Percentiles rank a stretch among this genome's conserved stretches.
These are phyloP conservation scores for Hylyphantes graminicola DNA, from an alignment of 1,140 invertebrate genomes.

Conservation along the genomic window DNA sequence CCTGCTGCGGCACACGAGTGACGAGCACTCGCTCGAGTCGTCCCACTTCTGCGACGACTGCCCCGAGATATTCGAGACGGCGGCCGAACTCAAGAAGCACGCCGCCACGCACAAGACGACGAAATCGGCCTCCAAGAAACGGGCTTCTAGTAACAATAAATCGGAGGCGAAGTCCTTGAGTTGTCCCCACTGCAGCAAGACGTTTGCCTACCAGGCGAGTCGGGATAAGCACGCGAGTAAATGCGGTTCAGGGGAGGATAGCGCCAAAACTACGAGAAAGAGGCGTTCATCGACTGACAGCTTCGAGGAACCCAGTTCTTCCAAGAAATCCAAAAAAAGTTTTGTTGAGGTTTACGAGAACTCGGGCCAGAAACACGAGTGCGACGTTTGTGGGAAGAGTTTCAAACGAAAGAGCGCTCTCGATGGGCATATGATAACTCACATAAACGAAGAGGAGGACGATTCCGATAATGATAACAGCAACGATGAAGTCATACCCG, in stretches of 20 bases:
- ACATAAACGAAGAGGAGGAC: constrained; percentile 4
- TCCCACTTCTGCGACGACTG: constrained; percentile 16
- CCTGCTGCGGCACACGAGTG: constrained; percentile 19
- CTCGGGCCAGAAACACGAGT: constrained; percentile 28
- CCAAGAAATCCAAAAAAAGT: background rate
- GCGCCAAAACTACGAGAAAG: too few species aligned
- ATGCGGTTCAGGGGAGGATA: background rate
- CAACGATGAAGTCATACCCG: background rate
- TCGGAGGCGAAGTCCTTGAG: background rate
- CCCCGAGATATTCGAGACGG: constrained; percentile 6
- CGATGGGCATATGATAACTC: constrained; percentile 30
- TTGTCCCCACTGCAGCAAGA: constrained; percentile 20
- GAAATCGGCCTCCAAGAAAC: background rate
- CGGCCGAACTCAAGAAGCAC: background rate
- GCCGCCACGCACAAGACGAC: background rate
- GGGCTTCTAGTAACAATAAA: background rate
- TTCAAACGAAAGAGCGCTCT: constrained; percentile 29
- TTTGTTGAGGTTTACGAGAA: background rate
- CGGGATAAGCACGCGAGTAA: constrained; percentile 33
- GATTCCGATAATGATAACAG: constrained; percentile 1
- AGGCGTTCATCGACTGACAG: too few species aligned
- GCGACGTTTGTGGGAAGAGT: constrained; percentile 40
- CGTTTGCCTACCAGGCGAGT: constrained; percentile 9
- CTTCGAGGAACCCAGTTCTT: background rate
- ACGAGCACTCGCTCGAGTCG: constrained; percentile 16